Evolutionary conservation across 35 echinoderm and acorn worm species (phyloP).

Genomic region (Lytechinus pictus): DNA sequence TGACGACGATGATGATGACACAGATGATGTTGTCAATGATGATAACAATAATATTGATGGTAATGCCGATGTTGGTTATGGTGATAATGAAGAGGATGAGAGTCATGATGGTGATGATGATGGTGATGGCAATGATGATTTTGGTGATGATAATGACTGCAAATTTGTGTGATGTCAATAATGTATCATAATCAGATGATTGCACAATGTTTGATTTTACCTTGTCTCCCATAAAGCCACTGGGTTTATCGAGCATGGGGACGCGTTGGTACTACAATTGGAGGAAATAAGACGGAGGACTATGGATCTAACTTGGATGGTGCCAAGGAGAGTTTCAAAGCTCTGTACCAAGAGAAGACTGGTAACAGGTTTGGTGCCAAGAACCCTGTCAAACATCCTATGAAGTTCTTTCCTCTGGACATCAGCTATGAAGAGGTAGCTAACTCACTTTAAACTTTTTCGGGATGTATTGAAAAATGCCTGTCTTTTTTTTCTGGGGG

Average conservation of each 20-base stretch:
- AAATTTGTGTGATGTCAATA: too few species aligned
- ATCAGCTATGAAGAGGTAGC: constrained; percentile 90
- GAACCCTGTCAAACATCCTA: constrained; percentile 83
- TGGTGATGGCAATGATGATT: too few species aligned
- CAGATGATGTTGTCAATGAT: too few species aligned
- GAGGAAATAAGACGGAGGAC: constrained; percentile 74
- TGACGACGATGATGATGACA: too few species aligned
- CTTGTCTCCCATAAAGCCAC: constrained; percentile 53
- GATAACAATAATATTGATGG: too few species aligned
- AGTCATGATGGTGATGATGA: too few species aligned
- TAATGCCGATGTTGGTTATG: too few species aligned
- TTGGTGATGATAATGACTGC: too few species aligned
- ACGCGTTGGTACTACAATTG: constrained; percentile 89
- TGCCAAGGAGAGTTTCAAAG: constrained; percentile 67
- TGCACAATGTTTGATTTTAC: not conserved
- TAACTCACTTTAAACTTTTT: not conserved
- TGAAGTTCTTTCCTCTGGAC: constrained; percentile 91
- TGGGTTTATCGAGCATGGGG: constrained; percentile 91
- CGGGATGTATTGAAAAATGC: too few species aligned
- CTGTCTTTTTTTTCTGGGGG: too few species aligned
- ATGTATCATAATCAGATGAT: too few species aligned
- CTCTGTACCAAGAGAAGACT: constrained; percentile 74
- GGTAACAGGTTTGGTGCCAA: constrained; percentile 85
- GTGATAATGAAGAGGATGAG: too few species aligned
- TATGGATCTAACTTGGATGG: constrained; percentile 26